Conservation (phyloP, 2,888 invertebrate genomes). For the Eutolmus rufibarbis region DNA sequence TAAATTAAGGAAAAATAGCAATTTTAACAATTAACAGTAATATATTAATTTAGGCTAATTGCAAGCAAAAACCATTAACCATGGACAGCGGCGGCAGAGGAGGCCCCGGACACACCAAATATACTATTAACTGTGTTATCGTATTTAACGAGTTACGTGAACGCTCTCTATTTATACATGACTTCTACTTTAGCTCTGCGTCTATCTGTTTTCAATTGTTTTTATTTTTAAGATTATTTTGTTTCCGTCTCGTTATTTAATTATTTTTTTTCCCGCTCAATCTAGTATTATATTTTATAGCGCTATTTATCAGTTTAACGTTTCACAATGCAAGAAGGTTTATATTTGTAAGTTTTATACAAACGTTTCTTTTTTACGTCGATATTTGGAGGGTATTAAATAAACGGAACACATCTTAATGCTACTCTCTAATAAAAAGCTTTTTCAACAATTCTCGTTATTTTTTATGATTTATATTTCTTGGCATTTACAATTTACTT, state of each 20-base stretch:
- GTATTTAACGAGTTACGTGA: constrained; percentile 32
- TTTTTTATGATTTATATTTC: background rate
- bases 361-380: background rate
- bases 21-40: constrained; percentile 21
- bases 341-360: constrained; percentile 28
- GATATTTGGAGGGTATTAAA: background rate
- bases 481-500: background rate
- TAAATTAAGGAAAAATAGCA: constrained; percentile 35
- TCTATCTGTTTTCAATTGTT: background rate
- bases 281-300: constrained; percentile 11
- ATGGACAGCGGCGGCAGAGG: constrained; percentile 28
- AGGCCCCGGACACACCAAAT: constrained; percentile 47
- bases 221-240: background rate
- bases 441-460: background rate
- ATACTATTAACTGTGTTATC: constrained; percentile 46
- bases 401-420: background rate
- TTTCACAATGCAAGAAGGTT: constrained; percentile 21
- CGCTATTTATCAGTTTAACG: background rate
- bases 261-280: constrained; percentile 12
- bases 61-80: background rate
- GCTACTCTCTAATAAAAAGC: constrained; percentile 14
- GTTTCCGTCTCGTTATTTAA: background rate
- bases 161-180: constrained; percentile 43
- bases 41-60: constrained; percentile 38
- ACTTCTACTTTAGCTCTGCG: background rate